phyloP scores from a whole-genome alignment of 2,888 invertebrate species.

The Melinaea marsaeus region DNA sequence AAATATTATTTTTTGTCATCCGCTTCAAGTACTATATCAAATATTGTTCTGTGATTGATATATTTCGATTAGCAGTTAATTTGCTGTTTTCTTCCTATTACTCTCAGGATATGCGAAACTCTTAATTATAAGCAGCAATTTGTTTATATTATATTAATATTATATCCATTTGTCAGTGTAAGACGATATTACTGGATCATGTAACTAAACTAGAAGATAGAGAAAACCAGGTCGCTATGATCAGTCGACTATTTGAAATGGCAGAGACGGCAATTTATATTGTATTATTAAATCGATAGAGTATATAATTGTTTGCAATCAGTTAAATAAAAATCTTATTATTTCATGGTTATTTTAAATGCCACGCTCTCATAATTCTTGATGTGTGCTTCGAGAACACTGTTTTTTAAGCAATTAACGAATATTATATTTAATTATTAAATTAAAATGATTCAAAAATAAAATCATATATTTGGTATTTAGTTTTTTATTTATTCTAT shows the following conservation, averaged over 20 bases:
- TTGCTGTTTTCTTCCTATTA: too few species aligned
- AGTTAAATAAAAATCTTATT: conserved; percentile 12
- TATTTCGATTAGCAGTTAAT: too few species aligned
- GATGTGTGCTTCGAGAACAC: too few species aligned
- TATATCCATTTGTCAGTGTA: neutral
- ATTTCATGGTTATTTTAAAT: conserved; percentile 22
- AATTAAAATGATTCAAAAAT: too few species aligned
- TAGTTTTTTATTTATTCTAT: too few species aligned
- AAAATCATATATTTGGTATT: too few species aligned
- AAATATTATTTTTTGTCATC: too few species aligned
- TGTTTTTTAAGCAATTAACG: neutral
- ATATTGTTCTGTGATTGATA: too few species aligned
- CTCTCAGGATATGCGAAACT: too few species aligned
- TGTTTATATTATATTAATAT: neutral
- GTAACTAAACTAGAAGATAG: conserved; percentile 23
- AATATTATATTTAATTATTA: too few species aligned
- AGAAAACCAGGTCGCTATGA: conserved; percentile 28
- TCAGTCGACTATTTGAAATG: conserved; percentile 25
- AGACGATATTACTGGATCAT: conserved; percentile 1
- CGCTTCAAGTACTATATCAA: too few species aligned
- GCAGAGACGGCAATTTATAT: conserved; percentile 5
- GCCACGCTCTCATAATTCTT: conserved; percentile 26
- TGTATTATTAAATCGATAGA: neutral
- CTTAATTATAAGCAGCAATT: neutral
- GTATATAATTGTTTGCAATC: conserved; percentile 3